Conservation (phyloP, 2,888 invertebrate genomes). For the Meiosimyza decipiens region DNA sequence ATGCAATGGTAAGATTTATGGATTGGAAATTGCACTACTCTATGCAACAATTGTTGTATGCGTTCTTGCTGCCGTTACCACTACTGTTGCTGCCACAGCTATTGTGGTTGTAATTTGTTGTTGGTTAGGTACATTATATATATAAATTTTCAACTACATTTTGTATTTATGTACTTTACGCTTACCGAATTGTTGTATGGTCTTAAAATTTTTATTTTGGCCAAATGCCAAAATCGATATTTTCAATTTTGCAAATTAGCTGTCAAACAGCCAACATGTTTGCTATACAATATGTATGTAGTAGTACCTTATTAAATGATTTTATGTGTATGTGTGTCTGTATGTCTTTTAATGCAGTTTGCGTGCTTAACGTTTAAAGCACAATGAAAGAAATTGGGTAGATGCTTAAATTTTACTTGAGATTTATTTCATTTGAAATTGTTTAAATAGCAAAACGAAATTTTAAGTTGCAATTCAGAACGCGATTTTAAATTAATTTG, state of each 20-base stretch:
- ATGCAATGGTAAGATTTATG: not conserved
- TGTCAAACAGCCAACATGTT: constrained; percentile 32
- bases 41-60: not conserved
- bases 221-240: constrained; percentile 44
- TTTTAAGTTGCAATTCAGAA: too few species aligned
- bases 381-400: too few species aligned
- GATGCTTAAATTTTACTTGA: too few species aligned
- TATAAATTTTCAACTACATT: not conserved
- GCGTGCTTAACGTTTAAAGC: too few species aligned
- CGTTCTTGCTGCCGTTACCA: not conserved
- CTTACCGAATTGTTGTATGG: constrained; percentile 1
- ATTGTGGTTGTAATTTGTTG: constrained; percentile 3
- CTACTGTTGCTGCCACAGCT: too few species aligned
- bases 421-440: too few species aligned
- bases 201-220: constrained; percentile 31
- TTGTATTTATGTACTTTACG: constrained; percentile 10
- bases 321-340: too few species aligned
- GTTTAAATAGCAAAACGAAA: too few species aligned
- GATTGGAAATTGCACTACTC: too few species aligned
- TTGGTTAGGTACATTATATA: constrained; percentile 5
- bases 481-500: too few species aligned
- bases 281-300: not conserved
- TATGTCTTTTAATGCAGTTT: too few species aligned
- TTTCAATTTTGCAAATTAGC: constrained; percentile 40
- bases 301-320: too few species aligned